These are phyloP conservation scores for Ostrea denselamellosa DNA, from an alignment of 1,140 invertebrate species.

Conservation along the genomic window DNA sequence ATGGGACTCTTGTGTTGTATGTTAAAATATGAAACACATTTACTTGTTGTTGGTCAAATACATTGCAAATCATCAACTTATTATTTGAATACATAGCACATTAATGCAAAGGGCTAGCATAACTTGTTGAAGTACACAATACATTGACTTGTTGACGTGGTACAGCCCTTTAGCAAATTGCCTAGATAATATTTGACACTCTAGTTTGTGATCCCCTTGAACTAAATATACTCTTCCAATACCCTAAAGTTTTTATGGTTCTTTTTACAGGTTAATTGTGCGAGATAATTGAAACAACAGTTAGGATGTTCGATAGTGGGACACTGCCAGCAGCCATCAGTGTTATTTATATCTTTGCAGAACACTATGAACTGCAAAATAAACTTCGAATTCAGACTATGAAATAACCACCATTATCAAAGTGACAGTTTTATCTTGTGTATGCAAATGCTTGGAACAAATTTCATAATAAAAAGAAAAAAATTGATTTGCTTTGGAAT, in stretches of 20 bases:
- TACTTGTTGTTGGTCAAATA: too few relatives aligned
- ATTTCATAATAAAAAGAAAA: slow-evolving; percentile 20
- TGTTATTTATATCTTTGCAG: neutral
- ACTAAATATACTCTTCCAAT: too few relatives aligned
- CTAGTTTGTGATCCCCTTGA: too few relatives aligned
- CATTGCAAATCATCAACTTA: too few relatives aligned
- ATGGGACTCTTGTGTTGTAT: too few relatives aligned
- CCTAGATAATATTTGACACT: too few relatives aligned
- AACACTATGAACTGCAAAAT: neutral
- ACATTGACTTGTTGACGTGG: too few relatives aligned
- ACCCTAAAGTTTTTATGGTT: neutral
- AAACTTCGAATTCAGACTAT: neutral
- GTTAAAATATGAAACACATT: too few relatives aligned
- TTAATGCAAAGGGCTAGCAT: too few relatives aligned
- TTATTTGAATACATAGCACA: too few relatives aligned
- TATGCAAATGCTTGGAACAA: slow-evolving; percentile 25
- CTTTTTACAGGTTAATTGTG: slow-evolving; percentile 13
- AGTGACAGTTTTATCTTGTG: neutral
- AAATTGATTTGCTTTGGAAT: neutral
- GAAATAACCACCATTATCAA: neutral
- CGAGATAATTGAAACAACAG: neutral
- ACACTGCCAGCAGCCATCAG: neutral
- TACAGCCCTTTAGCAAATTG: too few relatives aligned
- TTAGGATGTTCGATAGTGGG: neutral
- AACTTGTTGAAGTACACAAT: too few relatives aligned